Base-by-base conservation (phyloP, 2,888 invertebrate species). In the Danaus chrysippus region DNA sequence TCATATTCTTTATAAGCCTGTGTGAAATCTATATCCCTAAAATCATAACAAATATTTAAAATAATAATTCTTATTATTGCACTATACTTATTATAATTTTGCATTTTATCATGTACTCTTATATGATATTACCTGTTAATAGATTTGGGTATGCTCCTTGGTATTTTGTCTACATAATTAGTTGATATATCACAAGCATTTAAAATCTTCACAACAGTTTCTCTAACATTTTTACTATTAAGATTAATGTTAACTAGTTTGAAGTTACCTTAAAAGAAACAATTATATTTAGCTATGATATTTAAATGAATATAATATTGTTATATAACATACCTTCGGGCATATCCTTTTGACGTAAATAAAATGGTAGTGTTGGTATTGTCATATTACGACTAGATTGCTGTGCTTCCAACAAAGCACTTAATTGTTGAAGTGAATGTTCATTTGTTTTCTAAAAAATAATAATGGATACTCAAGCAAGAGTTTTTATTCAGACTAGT, bases 391-490 rank as follows among this genome's bases (percentile, higher is more conserved):
- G 91, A 73, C 93, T 92, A 73, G 94, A 91, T 75, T 96, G 95
- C 60, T 97, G 91, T 34, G 93, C 93, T 83, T 97, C 96, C 72
- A 98, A 88, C 76, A 97, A 93, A 34, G 95, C 95, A 86, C 97
- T 98, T 58, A 98, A 86, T 71, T 95, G 94, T 82, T 98, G 97
- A 64, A 98, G 82, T 0, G 98, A 98, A 75, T 96, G 94, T 86
- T 98, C 98, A 92, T 98, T 98, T 0, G 95, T 94, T 70, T 93
- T 93, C 95, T 98, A 84, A 54, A 93, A 87, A 64, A 77, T 69
- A 66, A 60, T 64, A 55, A 43, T 52, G 56, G 54, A 19, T 53
- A 46, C 11, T 34, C 1, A 15, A 15, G 12, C 12, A 44, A 23
- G 23, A 34, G 23, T 34, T 34, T 34, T 0, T 34, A 34, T 34